phyloP scores from a whole-genome alignment of 53 echinoderm and acorn worm species.

The Stichopus horrens region DNA sequence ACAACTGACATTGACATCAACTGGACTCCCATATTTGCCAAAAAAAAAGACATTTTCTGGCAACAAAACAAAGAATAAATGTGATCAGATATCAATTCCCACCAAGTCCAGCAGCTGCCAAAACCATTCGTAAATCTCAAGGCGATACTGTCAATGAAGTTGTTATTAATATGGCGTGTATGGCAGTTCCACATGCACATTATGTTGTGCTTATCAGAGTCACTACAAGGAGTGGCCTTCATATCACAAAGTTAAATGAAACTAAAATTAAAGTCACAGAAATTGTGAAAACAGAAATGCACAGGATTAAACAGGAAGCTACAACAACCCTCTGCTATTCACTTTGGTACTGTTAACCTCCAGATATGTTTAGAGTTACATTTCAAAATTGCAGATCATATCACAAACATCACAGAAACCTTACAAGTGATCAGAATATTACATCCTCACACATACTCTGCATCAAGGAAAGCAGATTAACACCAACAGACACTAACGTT shows the following conservation, averaged over 20 bases:
- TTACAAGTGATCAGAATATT: slow-evolving; percentile 29
- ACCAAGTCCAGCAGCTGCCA: slow-evolving; percentile 51
- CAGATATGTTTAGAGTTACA: background rate
- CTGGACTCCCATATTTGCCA: slow-evolving; percentile 55
- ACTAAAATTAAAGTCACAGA: slow-evolving; percentile 45
- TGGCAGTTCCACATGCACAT: slow-evolving; percentile 42
- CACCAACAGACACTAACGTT: background rate
- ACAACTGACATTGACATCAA: background rate
- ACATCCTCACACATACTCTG: slow-evolving; percentile 27
- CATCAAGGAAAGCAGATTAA: slow-evolving; percentile 39
- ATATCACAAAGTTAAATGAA: slow-evolving; percentile 44
- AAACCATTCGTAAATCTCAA: slow-evolving; percentile 57
- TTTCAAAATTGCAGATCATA: slow-evolving; percentile 53
- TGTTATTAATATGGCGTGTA: slow-evolving; percentile 52
- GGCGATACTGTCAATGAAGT: slow-evolving; percentile 53
- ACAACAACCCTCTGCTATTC: slow-evolving; percentile 39
- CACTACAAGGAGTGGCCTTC: slow-evolving; percentile 18
- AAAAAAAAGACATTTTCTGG: slow-evolving; percentile 39
- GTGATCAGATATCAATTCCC: slow-evolving; percentile 57
- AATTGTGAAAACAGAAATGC: slow-evolving; percentile 36
- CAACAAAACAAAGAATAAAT: background rate
- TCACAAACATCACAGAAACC: slow-evolving; percentile 36
- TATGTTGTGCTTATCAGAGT: slow-evolving; percentile 57
- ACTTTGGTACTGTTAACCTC: slow-evolving; percentile 8
- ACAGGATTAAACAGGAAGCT: background rate